Base-by-base conservation (phyloP, 2,797 vertebrate genomes). In the Gobio occitaniae region DNA sequence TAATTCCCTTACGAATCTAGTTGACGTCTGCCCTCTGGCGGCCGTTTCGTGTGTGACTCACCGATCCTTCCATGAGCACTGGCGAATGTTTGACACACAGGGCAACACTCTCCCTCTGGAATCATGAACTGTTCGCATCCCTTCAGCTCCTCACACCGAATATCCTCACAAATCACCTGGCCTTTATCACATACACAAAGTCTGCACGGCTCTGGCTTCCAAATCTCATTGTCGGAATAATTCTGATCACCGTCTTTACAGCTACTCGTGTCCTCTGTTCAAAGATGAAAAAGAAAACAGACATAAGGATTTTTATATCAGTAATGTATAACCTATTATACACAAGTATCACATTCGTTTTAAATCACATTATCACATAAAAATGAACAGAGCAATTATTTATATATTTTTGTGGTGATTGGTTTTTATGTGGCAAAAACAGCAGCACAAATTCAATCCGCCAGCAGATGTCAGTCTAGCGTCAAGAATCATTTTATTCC, bases 161-260 rank as follows among this genome's bases (percentile, higher is more conserved):
- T 96, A 86, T 96, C 95, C n/a, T 99, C 98, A 0, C 98, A 99
- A 71, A 99, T 91, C 76, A 96, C 93, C 2, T 94, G 94, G 32
- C 97, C 97, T 0, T 95, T 95, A 90, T 99, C 97, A 56, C 98
- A 99, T 61, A 98, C 97, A 0, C 98, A 99, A 74, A 99, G 95
- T 4, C 94, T 93, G 82, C 98, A 99, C 0, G 95, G 94, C 0
- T 95, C 93, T 0, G 97, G 97, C 85, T 97, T 98, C 98, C 90
- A 90, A 36, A 90, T 87, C 68, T 90, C 89, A 13, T 89, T 91
- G 19, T 89, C 78, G 52, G 63, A 69, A 52, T 87, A 87, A 11
- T 78, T 81, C 80, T 84, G 54, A 61, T 84, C 86, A 29, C 84
- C 85, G 0, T 92, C 90, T 32, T 77, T 84, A 86, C 91, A 91